Conservation (phyloP, 2,888 invertebrate genomes). For the Andrena flavipes region DNA sequence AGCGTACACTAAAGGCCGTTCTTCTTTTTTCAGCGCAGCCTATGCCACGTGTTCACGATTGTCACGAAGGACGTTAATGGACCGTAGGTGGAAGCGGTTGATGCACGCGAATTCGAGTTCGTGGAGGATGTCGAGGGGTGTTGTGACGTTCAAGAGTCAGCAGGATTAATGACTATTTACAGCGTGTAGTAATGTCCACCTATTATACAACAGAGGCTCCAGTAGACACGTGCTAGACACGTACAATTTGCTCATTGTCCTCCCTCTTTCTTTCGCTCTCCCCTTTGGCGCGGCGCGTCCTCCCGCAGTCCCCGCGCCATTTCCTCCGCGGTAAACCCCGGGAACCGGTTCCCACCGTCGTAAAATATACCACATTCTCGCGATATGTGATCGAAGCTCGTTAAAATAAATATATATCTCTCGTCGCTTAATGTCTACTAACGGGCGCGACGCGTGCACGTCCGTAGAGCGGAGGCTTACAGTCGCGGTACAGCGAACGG, state of each 20-base stretch:
- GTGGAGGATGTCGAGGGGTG: constrained; percentile 15
- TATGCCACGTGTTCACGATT: background rate
- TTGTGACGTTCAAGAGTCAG: constrained; percentile 25
- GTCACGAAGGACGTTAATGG: constrained; percentile 11
- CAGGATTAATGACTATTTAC: constrained; percentile 74
- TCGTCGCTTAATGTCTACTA: constrained; percentile 49
- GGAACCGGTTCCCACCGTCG: constrained; percentile 17
- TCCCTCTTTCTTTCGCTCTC: background rate
- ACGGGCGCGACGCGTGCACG: constrained; percentile 13
- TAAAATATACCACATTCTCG: constrained; percentile 24
- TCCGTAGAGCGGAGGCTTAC: constrained; percentile 26
- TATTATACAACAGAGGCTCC: constrained; percentile 48
- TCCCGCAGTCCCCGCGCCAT: background rate
- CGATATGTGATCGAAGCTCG: constrained; percentile 35
- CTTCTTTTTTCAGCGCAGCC: background rate
- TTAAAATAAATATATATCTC: constrained; percentile 58
- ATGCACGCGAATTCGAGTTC: constrained; percentile 28
- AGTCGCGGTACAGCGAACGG: constrained; percentile 24
- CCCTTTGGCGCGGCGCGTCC: background rate
- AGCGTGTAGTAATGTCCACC: constrained; percentile 68
- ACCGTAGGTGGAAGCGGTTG: constrained; percentile 21
- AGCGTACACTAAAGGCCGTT: constrained; percentile 1
- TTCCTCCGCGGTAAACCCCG: background rate
- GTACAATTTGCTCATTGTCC: constrained; percentile 11
- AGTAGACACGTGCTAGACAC: constrained; percentile 30